Evolutionary conservation across 2,888 invertebrate species (phyloP), one percentile per base, ranked within the genome.

Genomic region (Caradrina clavipalpis): DNA sequence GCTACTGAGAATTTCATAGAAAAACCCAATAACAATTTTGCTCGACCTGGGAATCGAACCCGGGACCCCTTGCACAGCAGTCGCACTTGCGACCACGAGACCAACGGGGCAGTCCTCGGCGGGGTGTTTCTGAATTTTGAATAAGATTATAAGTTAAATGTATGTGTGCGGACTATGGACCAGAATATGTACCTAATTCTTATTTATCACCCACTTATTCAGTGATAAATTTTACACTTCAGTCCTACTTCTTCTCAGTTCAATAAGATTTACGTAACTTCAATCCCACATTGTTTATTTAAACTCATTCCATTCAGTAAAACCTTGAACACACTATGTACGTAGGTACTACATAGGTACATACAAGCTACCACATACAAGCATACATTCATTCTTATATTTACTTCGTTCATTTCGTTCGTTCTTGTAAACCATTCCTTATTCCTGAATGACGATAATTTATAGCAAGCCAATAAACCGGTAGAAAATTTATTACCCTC

Each of bases 381-480:
- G 19, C 15, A 13, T 60, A 39, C n/a, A 56, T n/a, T 62, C 45
- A 50, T 17, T 26, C n/a, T 45, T 8, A 35, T 35, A 35, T 35
- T 35, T 55, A 65, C 22, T 35, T 56, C 22, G 31, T 57, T 59
- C 31, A 31, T n/a, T 45, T 50, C 50, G 50, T 62, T 50, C 50
- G 50, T 62, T 66, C 56, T 57, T 63, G 58, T 66, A 59, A 76
- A 54, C 66, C 47, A 66, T 76, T 45, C 22, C 47, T 54, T 35
- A 51, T 6, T n/a, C 19, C 11, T 64, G 75, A 57, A 60, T 31
- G 66, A 51, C 61, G 13, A 45, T 71, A 57, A 71, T 71, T 74
- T 65, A 75, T 71, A 26, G 53, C 54, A 17, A 26, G 42, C 19
- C 62, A 21, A 60, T 76, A 76, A 72, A 59, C 26, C 60, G 2